Evolutionary conservation across 2,888 invertebrate genomes (phyloP).

Genomic region (Drosophila leonis): DNA sequence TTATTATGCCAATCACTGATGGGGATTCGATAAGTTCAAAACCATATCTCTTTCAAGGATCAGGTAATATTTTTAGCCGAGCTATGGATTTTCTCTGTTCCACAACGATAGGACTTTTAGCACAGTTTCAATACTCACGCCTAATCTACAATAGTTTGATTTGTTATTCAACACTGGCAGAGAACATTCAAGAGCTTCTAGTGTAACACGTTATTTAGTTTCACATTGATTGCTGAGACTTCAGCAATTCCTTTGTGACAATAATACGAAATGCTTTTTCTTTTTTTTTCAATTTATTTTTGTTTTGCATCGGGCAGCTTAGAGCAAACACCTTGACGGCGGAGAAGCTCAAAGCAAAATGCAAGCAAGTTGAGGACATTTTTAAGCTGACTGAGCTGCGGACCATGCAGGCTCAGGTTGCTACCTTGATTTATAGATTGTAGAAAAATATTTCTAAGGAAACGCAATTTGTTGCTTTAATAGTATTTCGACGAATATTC

Average conservation of each 20-base stretch:
- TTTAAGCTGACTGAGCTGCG: conserved; percentile 1
- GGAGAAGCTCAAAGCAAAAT: background rate
- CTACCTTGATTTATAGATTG: background rate
- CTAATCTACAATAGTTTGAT: background rate
- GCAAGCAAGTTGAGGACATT: conserved; percentile 6
- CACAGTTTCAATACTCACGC: background rate
- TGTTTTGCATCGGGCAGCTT: conserved; percentile 28
- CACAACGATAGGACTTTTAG: background rate
- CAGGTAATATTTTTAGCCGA: too few species aligned
- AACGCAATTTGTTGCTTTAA: background rate
- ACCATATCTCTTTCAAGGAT: too few species aligned
- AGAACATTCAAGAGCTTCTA: background rate
- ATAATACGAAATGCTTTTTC: conserved; percentile 5
- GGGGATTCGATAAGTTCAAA: too few species aligned
- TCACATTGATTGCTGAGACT: background rate
- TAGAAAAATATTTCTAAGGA: background rate
- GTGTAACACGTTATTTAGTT: background rate
- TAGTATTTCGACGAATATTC: background rate
- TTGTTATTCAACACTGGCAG: conserved; percentile 1
- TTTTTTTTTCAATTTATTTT: conserved; percentile 21
- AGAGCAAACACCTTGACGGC: background rate
- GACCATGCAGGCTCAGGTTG: background rate
- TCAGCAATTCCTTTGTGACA: conserved; percentile 14
- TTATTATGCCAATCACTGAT: too few species aligned
- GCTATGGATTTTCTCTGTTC: too few species aligned